Base-by-base conservation (phyloP, 2,888 invertebrate species). In the Cantharis lateralis region DNA sequence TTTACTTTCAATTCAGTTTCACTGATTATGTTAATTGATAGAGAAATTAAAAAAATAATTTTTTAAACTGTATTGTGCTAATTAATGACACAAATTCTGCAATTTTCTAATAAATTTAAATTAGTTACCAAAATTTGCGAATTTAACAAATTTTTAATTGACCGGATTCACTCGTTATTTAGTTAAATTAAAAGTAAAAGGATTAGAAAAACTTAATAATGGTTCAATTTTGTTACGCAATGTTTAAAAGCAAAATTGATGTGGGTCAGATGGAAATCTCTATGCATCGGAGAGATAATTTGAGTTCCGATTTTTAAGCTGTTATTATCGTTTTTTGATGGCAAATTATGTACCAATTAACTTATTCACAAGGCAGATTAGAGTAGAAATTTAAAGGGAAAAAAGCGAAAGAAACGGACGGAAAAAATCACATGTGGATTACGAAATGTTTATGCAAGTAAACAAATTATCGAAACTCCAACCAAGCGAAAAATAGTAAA, bases 1-100 rank as follows among this genome's bases (percentile, higher is more conserved):
- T 66, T 66, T 66, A 66, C 64, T 66, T 66, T 66, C 64, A 66
- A 66, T 66, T 66, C 18, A 66, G 64, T 66, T 66, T 66, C 64
- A 66, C 64, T 66, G 64, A 66, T 66, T 66, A 66, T 66, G 64
- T 66, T 66, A 66, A 66, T 66, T 66, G 16, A 13, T 66, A 24
- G 64, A 20, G 16, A 66, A 66, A 63, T 63, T 66, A 15, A 66
- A 66, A 66, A 66, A 66, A 66, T 20, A 18, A 18, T 16, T 64
- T 64, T 13, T 66, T 66, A 7, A 66, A 20, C 20, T n/a, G 13
- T 66, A 66, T 66, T 66, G 64, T 66, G 64, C 64, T 66, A 66
- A 66, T 66, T 66, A 66, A 66, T 66, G 64, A 66, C 64, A 66
- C 20, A 24, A 66, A 66, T 66, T 66, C 64, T n/a, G n/a, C 10